These are phyloP conservation scores for Microctonus aethiopoides DNA, from an alignment of 2,888 invertebrate genomes.

Conservation along the genomic window DNA sequence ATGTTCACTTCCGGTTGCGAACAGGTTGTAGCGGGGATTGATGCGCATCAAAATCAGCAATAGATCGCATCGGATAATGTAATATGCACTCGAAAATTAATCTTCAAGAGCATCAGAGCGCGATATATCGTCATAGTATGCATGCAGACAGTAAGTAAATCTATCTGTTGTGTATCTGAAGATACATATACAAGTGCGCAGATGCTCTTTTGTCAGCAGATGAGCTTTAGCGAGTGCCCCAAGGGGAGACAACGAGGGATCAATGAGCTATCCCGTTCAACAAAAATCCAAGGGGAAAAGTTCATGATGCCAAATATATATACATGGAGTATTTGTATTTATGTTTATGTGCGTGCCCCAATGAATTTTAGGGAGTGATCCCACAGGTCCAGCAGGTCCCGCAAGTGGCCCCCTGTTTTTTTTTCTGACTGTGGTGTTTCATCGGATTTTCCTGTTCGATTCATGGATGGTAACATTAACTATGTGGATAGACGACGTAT, in stretches of 20 bases:
- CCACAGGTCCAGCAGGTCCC: slow-evolving; percentile 53
- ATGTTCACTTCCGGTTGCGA: slow-evolving; percentile 42
- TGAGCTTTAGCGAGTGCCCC: slow-evolving; percentile 38
- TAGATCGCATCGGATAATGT: slow-evolving; percentile 55
- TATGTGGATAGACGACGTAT: too few species aligned
- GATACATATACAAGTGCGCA: slow-evolving; percentile 39
- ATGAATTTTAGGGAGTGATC: slow-evolving; percentile 50
- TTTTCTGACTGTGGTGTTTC: not conserved
- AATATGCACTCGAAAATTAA: slow-evolving; percentile 36
- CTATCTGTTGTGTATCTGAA: slow-evolving; percentile 20
- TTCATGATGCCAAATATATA: slow-evolving; percentile 18
- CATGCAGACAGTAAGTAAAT: slow-evolving; percentile 36
- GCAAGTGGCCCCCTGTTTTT: slow-evolving; percentile 3
- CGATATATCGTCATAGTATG: slow-evolving; percentile 10
- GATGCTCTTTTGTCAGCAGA: slow-evolving; percentile 52
- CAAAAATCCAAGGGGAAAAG: slow-evolving; percentile 31
- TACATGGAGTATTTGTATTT: not conserved
- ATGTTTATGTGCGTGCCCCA: slow-evolving; percentile 27
- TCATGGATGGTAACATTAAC: not conserved
- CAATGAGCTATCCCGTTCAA: slow-evolving; percentile 24
- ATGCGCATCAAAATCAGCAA: slow-evolving; percentile 14
- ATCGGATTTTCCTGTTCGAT: not conserved
- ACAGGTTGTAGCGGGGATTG: slow-evolving; percentile 56
- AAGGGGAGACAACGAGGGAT: slow-evolving; percentile 30
- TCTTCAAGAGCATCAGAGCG: slow-evolving; percentile 55